Evolutionary conservation across 2,113 vertebrate species (phyloP).

Genomic region (Heloderma charlesbogerti): DNA sequence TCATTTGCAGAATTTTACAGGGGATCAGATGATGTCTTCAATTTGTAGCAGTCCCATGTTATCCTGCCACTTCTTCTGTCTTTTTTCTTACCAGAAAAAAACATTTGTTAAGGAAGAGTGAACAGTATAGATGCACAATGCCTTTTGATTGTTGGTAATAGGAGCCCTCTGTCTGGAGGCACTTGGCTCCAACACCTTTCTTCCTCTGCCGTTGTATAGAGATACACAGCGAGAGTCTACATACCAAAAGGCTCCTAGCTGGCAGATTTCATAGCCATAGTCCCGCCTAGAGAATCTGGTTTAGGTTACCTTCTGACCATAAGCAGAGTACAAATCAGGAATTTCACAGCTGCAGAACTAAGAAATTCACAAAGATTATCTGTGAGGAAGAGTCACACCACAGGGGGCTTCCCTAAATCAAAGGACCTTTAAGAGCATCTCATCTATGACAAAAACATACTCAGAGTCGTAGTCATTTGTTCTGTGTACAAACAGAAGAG

Average conservation of each 20-base stretch:
- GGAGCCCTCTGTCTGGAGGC: background rate
- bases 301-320: background rate
- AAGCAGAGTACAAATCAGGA: background rate
- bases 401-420: too few species aligned
- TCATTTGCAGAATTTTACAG: too few species aligned
- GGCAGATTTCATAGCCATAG: background rate
- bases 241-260: background rate
- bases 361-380: background rate
- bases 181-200: background rate
- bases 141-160: too few species aligned
- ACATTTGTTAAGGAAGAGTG: too few species aligned
- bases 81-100: too few species aligned
- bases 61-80: too few species aligned
- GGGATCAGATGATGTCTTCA: too few species aligned
- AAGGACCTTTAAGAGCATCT: too few species aligned
- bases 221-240: background rate
- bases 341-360: background rate
- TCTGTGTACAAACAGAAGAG: background rate
- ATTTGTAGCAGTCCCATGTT: too few species aligned
- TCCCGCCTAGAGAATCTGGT: background rate
- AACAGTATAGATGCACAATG: too few species aligned
- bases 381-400: background rate
- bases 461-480: background rate
- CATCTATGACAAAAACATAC: background rate
- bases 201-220: background rate